phyloP scores from a whole-genome alignment of 2,113 vertebrate species.

The Astatoreochromis straeleni region DNA sequence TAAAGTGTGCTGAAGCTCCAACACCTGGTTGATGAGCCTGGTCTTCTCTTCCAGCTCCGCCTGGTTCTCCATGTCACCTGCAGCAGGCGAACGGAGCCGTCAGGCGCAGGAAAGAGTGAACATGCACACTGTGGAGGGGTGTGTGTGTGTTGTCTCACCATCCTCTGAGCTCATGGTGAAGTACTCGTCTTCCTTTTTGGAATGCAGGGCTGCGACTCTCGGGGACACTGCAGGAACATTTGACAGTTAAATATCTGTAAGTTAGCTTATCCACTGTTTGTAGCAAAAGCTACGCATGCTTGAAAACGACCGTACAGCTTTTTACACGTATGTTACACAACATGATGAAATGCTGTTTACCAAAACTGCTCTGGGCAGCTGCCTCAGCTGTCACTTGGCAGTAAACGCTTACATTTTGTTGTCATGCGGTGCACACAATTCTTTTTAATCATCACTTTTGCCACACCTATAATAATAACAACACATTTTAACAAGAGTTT shows the following conservation, averaged over 20 bases:
- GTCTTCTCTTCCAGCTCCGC: conserved; percentile 98
- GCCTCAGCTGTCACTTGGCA: neutral
- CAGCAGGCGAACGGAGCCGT: neutral
- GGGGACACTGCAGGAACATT: neutral
- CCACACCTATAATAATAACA: neutral
- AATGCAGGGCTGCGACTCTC: conserved; percentile 61
- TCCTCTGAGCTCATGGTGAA: conserved; percentile 66
- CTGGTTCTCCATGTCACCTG: conserved; percentile 94
- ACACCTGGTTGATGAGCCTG: conserved; percentile 94
- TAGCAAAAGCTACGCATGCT: neutral
- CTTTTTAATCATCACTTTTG: neutral
- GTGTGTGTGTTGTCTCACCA: conserved; percentile 30
- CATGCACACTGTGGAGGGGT: neutral
- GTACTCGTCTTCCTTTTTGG: conserved; percentile 55
- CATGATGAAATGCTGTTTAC: neutral
- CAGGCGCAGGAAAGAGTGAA: neutral
- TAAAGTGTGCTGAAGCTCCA: conserved; percentile 97
- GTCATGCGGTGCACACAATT: neutral
- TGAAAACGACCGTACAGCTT: neutral
- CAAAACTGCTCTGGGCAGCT: neutral
- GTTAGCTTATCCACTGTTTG: neutral
- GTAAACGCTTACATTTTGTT: neutral
- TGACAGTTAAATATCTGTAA: neutral
- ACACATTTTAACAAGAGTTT: neutral
- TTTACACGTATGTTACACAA: neutral